These are phyloP conservation scores for Elysia chlorotica DNA, from an alignment of 1,140 invertebrate species.

Conservation along the genomic window DNA sequence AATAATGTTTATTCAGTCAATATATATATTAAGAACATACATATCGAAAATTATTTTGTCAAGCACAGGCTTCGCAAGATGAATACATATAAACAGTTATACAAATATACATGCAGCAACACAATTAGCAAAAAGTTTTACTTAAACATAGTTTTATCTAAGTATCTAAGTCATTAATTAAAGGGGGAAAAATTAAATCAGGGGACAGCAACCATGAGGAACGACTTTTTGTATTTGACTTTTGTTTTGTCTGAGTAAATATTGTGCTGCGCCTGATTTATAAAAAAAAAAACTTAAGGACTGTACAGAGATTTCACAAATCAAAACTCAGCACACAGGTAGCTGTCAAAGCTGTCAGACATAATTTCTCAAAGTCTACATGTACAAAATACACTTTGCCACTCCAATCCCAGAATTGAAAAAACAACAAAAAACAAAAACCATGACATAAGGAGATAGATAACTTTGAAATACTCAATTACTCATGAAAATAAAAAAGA, in stretches of 20 bases:
- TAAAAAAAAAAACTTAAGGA: neutral
- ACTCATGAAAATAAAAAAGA: neutral
- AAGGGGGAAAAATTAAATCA: no score
- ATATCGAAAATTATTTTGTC: neutral
- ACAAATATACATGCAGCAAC: constrained; percentile 40
- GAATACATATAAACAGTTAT: neutral
- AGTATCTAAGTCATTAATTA: no score
- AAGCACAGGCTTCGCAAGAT: neutral
- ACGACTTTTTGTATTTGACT: neutral
- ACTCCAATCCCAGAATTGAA: neutral
- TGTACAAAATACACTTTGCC: neutral
- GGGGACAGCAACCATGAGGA: no score
- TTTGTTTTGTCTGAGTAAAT: neutral
- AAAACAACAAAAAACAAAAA: neutral
- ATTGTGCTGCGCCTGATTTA: neutral
- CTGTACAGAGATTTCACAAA: no score
- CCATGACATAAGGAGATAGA: neutral
- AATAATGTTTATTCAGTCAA: neutral
- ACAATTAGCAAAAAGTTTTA: neutral
- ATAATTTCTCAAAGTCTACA: neutral
- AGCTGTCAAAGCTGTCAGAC: no score
- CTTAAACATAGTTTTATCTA: no score
- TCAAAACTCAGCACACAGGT: no score
- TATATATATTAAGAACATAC: neutral
- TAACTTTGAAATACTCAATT: neutral